Percentiles rank a stretch among this genome's conserved stretches.
These are phyloP conservation scores for Zosterops borbonicus DNA, from an alignment of 2,113 vertebrate genomes.

Conservation along the genomic window DNA sequence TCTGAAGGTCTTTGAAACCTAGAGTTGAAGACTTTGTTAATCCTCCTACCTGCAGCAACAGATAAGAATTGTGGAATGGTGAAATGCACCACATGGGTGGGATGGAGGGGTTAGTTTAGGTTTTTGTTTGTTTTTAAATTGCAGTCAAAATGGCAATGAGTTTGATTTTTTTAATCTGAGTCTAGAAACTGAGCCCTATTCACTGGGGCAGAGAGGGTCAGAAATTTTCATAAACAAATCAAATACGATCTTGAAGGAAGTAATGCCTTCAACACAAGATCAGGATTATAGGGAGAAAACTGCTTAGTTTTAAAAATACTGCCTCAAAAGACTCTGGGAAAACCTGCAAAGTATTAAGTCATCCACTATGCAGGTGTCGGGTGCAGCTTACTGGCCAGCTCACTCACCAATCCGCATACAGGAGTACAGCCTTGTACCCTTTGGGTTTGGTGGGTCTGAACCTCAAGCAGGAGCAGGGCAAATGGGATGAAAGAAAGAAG, in stretches of 20 bases:
- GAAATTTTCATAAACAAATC: background rate
- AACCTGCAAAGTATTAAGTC: background rate
- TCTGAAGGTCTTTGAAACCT: background rate
- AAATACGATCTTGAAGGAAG: background rate
- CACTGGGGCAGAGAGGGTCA: background rate
- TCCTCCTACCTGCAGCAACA: background rate
- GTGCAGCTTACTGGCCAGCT: too few relatives aligned
- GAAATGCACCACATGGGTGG: background rate
- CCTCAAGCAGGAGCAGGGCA: too few relatives aligned
- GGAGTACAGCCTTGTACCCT: too few relatives aligned
- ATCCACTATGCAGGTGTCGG: background rate
- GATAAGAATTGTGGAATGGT: background rate
- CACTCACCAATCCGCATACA: too few relatives aligned
- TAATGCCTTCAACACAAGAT: background rate
- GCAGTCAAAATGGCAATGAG: background rate
- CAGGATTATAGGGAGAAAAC: background rate
- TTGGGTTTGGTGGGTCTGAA: too few relatives aligned
- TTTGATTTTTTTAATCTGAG: background rate
- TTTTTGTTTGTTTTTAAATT: background rate
- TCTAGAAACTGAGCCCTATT: background rate
- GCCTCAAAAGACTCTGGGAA: background rate
- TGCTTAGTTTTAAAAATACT: background rate
- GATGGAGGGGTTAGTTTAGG: fast-evolving
- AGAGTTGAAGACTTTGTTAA: background rate
- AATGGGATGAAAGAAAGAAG: too few relatives aligned